These are phyloP conservation scores for Crax fasciolata DNA, from an alignment of 2,797 vertebrate species.

Conservation along the genomic window DNA sequence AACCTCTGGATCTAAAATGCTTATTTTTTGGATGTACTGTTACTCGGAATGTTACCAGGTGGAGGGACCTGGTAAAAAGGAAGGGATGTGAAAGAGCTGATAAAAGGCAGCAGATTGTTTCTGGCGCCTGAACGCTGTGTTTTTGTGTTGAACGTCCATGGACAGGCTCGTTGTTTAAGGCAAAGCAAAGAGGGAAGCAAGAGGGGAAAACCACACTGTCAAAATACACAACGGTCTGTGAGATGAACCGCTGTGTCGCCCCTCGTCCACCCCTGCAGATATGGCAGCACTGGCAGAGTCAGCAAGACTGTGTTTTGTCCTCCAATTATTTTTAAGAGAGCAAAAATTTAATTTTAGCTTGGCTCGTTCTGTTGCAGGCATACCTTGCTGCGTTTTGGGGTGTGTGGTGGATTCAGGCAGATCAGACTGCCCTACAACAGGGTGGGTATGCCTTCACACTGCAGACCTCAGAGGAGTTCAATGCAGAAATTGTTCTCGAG, in stretches of 20 bases:
- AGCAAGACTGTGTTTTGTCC: neutral
- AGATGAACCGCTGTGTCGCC: neutral
- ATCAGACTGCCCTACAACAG: fast-evolving
- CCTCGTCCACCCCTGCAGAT: neutral
- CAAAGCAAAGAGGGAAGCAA: slow-evolving; percentile 7
- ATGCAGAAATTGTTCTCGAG: neutral
- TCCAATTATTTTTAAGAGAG: neutral
- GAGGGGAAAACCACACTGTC: slow-evolving; percentile 52
- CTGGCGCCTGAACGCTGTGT: slow-evolving; percentile 8
- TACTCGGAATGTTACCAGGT: neutral
- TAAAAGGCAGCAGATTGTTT: slow-evolving; percentile 19
- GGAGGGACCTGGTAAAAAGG: slow-evolving; percentile 11
- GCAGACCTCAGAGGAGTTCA: neutral
- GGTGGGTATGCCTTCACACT: neutral
- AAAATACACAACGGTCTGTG: slow-evolving; percentile 12
- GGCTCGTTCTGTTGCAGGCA: neutral
- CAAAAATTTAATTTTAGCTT: neutral
- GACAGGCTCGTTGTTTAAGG: neutral
- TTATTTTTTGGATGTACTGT: neutral
- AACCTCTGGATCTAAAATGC: neutral
- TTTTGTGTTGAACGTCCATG: neutral
- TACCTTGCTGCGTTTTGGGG: neutral
- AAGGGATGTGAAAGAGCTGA: slow-evolving; percentile 7
- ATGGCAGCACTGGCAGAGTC: neutral
- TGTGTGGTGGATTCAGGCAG: neutral